A percentile compares a stretch with the other conserved stretches of the same genome.
Conservation (phyloP, 2,888 invertebrate genomes). For the Tenthredo distinguenda region DNA sequence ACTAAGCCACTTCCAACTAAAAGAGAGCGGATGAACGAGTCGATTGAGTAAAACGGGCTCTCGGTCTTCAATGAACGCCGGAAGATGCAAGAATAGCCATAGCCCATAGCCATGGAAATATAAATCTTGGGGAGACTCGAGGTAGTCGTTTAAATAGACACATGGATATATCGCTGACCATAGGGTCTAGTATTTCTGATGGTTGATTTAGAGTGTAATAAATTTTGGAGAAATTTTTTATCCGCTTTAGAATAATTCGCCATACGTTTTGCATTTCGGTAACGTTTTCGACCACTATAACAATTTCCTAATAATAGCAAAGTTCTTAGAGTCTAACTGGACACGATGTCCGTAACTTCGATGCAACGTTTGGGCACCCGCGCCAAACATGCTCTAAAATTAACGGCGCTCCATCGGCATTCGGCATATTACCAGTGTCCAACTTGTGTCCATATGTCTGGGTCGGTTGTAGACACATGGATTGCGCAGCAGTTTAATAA, state of each 20-base stretch:
- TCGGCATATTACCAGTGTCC: slow-evolving; percentile 5
- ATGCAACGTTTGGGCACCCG: slow-evolving; percentile 35
- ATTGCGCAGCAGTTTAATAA: too few relatives aligned
- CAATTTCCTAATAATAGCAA: slow-evolving; percentile 36
- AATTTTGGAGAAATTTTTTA: not conserved
- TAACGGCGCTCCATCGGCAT: slow-evolving; percentile 22
- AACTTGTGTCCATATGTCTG: slow-evolving; percentile 5
- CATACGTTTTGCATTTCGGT: not conserved
- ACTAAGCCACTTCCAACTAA: not conserved
- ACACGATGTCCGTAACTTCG: slow-evolving; percentile 25
- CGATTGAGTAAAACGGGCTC: slow-evolving; percentile 19
- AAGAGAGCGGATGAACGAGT: not conserved
- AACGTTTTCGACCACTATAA: not conserved
- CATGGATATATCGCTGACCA: not conserved
- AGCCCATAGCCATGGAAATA: slow-evolving; percentile 17
- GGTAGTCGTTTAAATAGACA: not conserved
- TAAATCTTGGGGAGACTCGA: not conserved
- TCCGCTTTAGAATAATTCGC: not conserved
- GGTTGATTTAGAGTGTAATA: not conserved
- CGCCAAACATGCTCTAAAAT: slow-evolving; percentile 51
- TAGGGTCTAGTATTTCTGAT: not conserved
- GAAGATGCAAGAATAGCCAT: slow-evolving; percentile 15
- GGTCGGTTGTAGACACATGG: not conserved
- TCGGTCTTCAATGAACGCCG: slow-evolving; percentile 29
- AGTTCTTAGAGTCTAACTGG: slow-evolving; percentile 24